Conservation (phyloP, 2,797 vertebrate species). For the Oceanodroma leucorhoa region DNA sequence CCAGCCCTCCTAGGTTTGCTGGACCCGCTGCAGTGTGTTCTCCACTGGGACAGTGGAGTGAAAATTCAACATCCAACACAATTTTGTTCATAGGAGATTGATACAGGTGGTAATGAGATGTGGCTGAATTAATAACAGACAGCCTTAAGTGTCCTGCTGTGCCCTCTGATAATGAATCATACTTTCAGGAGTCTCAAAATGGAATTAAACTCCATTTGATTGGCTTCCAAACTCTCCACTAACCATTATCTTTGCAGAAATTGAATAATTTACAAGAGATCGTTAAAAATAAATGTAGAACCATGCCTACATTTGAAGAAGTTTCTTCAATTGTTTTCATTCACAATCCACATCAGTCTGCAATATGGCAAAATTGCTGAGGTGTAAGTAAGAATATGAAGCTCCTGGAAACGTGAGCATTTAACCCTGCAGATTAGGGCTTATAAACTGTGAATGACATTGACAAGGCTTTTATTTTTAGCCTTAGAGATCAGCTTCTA, state of each 20-base stretch:
- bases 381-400: constrained; percentile 23
- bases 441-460: constrained; percentile 61
- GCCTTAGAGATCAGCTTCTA: constrained; percentile 57
- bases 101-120: background rate
- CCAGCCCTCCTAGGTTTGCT: background rate
- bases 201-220: constrained; percentile 59
- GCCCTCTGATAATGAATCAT: constrained; percentile 53
- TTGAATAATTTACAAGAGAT: constrained; percentile 70
- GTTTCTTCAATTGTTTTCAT: constrained; percentile 60
- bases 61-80: background rate
- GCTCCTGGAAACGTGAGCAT: constrained; percentile 39
- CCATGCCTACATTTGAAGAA: constrained; percentile 46
- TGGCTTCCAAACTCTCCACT: constrained; percentile 64
- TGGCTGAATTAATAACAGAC: background rate
- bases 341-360: background rate
- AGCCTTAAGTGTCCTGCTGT: background rate
- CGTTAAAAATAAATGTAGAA: constrained; percentile 71
- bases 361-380: constrained; percentile 11
- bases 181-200: constrained; percentile 56
- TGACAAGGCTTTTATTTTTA: constrained; percentile 66
- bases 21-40: background rate
- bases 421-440: constrained; percentile 47
- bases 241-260: constrained; percentile 71
- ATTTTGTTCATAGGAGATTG: background rate
- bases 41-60: background rate